Base-by-base conservation (phyloP, 2,888 invertebrate genomes). In the Onthophagus sagittarius region DNA sequence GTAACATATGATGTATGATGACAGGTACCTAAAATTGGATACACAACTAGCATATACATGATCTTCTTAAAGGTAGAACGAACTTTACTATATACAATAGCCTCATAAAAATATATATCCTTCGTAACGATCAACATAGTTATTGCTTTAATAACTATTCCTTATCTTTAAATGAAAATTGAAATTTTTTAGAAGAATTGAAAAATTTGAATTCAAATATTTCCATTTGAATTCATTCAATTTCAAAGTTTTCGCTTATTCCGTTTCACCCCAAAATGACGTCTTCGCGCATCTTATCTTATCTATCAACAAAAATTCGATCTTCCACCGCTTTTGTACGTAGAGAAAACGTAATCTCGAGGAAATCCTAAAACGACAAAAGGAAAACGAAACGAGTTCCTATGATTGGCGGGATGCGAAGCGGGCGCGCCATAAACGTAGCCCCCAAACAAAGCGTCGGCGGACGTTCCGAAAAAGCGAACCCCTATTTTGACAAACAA, bases 11-110 rank as follows among this genome's bases (percentile, higher is more conserved):
- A 72, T 65, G 65, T 72, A 65, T 72, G 72, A 53, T 11, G 32
- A 13, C 15, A 65, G 15, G 65, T 53, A 64, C 64, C 72, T 64
- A 64, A 72, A 72, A 72, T 72, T 65, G 67, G 72, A 72, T 72
- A 39, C 72, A 33, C 11, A 67, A 64, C 64, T 15, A 23, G 64
- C 15, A 23, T 23, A 23, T 15, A 64, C 64, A 64, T 15, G 11
- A 14, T 13, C n/a, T 15, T 64, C 15, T 64, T 23, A 23, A 23
- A 1, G 23, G 2, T 23, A 53, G 39, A 53, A 53, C 7, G 7
- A 53, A 53, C 2, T 53, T 53, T 53, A n/a, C 6, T 53, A 11
- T 53, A 53, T 9, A 53, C 39, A 4, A 11, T 53, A 53, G 23
- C 23, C 1, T 23, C 23, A 23, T 23, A 23, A 23, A 23, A 23